Percentiles rank a stretch among this genome's conserved stretches.
Evolutionary conservation across 2,797 vertebrate species (phyloP).

Genomic region (Sebastes taczanowskii): DNA sequence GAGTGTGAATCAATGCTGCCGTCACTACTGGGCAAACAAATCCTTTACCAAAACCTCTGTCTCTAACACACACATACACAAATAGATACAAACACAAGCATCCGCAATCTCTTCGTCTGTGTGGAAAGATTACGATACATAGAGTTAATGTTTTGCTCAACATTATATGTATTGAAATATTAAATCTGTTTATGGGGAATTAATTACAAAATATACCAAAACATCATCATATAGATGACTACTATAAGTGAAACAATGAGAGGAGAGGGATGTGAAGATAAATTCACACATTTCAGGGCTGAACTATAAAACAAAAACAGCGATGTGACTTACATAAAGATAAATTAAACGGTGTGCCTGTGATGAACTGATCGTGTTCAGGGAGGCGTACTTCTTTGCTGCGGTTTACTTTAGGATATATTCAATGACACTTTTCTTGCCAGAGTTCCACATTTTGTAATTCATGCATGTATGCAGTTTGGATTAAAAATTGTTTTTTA

Average conservation of each 20-base stretch:
- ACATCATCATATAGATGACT: neutral
- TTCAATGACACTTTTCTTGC: neutral
- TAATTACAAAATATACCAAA: neutral
- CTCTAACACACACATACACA: constrained; percentile 30
- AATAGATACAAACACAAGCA: neutral
- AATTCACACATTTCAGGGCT: neutral
- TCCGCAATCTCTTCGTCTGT: neutral
- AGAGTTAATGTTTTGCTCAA: neutral
- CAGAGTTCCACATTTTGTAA: neutral
- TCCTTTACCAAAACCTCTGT: constrained; percentile 73
- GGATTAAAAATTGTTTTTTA: neutral
- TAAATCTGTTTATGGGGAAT: neutral
- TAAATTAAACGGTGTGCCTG: neutral
- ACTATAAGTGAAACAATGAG: neutral
- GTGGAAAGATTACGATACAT: constrained; percentile 7
- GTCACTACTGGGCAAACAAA: constrained; percentile 79
- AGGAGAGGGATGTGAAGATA: neutral
- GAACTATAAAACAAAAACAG: neutral
- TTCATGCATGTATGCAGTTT: constrained; percentile 18
- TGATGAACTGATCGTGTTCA: neutral
- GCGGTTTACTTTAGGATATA: constrained; percentile 7
- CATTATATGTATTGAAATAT: neutral
- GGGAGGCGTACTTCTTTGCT: neutral
- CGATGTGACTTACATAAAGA: neutral
- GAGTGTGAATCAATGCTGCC: constrained; percentile 82